These are phyloP conservation scores for Syrista parreyssii DNA, from an alignment of 2,888 invertebrate genomes.

Conservation along the genomic window DNA sequence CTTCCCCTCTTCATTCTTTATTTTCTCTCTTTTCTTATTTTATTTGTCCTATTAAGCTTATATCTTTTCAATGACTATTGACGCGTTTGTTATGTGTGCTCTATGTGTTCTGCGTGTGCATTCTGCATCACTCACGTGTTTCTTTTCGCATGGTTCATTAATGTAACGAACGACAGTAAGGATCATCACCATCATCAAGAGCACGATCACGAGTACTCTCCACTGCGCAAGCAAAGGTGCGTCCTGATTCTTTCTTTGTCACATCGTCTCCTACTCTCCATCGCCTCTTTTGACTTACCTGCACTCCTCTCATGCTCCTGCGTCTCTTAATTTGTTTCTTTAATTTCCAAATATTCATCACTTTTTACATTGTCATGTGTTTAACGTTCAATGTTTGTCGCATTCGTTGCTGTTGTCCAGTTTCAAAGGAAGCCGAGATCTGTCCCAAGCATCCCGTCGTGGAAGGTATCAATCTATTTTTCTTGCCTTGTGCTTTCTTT, in stretches of 20 bases:
- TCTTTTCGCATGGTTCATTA: constrained; percentile 18
- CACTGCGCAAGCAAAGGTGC: constrained; percentile 58
- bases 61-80: constrained; percentile 12
- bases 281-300: not conserved
- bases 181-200: constrained; percentile 58
- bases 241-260: constrained; percentile 16
- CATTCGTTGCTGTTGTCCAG: constrained; percentile 64
- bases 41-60: constrained; percentile 14
- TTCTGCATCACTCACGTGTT: constrained; percentile 16
- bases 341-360: not conserved
- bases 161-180: constrained; percentile 48
- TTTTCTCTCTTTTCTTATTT: constrained; percentile 21
- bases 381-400: constrained; percentile 1
- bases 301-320: too few species aligned
- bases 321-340: not conserved
- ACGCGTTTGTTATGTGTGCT: constrained; percentile 23
- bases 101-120: constrained; percentile 38
- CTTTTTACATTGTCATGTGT: constrained; percentile 8
- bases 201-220: constrained; percentile 51
- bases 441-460: constrained; percentile 66
- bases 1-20: constrained; percentile 14
- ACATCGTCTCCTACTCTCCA: not conserved
- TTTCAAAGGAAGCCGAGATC: constrained; percentile 74
- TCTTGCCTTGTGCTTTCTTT: not conserved
- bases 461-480: constrained; percentile 62